These are phyloP conservation scores for Vanessa atalanta DNA, from an alignment of 1,140 invertebrate species.

Conservation along the genomic window DNA sequence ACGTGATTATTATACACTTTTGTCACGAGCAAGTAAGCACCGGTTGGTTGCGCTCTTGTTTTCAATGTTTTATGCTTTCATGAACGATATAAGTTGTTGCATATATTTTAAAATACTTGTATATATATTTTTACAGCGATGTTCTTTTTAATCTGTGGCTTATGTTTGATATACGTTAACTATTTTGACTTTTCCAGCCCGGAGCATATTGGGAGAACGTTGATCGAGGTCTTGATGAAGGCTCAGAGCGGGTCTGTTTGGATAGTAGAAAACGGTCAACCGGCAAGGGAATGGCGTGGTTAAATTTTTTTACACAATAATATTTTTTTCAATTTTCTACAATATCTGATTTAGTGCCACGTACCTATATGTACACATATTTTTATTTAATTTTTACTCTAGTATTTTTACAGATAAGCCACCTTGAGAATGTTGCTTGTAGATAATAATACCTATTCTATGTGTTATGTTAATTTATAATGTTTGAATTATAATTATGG, in stretches of 20 bases:
- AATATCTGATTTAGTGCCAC: background rate
- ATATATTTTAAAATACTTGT: too few relatives aligned
- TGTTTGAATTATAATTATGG: too few relatives aligned
- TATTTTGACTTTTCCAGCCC: conserved; percentile 75
- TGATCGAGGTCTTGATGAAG: conserved; percentile 84
- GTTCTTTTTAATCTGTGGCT: too few relatives aligned
- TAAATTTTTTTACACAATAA: conserved; percentile 41
- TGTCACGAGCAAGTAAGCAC: too few relatives aligned
- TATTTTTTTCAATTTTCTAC: background rate
- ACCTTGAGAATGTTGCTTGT: background rate
- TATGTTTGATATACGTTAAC: too few relatives aligned
- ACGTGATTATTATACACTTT: too few relatives aligned
- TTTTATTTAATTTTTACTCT: background rate
- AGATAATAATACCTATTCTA: background rate
- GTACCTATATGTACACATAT: background rate
- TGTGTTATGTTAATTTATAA: too few relatives aligned
- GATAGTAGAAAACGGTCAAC: conserved; percentile 85
- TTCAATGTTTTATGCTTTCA: too few relatives aligned
- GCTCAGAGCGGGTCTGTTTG: conserved; percentile 86
- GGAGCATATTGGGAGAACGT: conserved; percentile 84
- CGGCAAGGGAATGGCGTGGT: conserved; percentile 82
- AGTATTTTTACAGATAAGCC: background rate
- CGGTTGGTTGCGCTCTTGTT: too few relatives aligned
- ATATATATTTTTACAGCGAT: too few relatives aligned
- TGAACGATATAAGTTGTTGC: too few relatives aligned